phyloP scores from a whole-genome alignment of 2,113 vertebrate genomes.

The Gasterosteus nipponicus region DNA sequence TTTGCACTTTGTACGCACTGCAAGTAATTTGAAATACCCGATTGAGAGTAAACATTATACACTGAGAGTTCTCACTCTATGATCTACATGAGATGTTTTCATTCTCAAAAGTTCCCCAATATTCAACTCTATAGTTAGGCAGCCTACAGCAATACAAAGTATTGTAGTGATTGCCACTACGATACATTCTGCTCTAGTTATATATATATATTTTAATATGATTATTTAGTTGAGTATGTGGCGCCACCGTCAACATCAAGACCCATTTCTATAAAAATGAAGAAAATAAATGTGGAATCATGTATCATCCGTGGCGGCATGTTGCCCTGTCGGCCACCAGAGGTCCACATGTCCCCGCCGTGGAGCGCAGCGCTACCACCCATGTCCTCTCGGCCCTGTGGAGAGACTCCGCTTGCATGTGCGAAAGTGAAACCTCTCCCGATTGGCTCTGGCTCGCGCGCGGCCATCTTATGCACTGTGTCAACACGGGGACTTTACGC shows the following conservation, averaged over 20 bases:
- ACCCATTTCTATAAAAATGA: neutral
- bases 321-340: conserved; percentile 48
- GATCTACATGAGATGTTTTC: neutral
- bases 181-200: neutral
- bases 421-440: conserved; percentile 73
- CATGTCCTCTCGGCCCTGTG: conserved; percentile 51
- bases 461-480: conserved; percentile 83
- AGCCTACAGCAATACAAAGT: neutral
- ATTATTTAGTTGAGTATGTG: neutral
- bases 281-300: neutral
- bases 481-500: conserved; percentile 54
- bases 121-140: neutral
- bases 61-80: neutral
- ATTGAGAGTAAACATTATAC: neutral
- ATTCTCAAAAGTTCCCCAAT: neutral
- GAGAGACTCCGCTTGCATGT: conserved; percentile 57
- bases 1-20: neutral
- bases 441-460: conserved; percentile 78
- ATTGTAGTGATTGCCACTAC: neutral
- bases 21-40: neutral
- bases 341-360: conserved; percentile 52
- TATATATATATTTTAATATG: neutral
- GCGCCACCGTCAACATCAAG: neutral
- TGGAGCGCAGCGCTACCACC: conserved; percentile 9
- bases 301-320: neutral